These are phyloP conservation scores for Chaetops frenatus DNA, from an alignment of 2,113 vertebrate species.

Conservation along the genomic window DNA sequence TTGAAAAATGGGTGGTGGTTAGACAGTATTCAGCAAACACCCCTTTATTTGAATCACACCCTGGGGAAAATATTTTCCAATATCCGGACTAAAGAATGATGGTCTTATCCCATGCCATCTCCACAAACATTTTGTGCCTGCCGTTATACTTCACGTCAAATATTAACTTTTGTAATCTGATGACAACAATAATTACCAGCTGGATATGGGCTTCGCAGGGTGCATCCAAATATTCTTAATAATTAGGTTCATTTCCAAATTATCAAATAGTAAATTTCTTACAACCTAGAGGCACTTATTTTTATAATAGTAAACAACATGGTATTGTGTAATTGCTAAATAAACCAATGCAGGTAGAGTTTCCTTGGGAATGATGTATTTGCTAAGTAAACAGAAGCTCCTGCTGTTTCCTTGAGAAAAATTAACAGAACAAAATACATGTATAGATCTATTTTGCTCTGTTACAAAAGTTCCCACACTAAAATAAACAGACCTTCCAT, in stretches of 20 bases:
- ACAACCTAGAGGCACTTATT: neutral
- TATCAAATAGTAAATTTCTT: neutral
- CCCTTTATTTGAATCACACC: neutral
- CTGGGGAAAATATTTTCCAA: neutral
- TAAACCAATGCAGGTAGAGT: neutral
- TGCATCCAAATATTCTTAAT: neutral
- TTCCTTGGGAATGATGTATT: constrained; percentile 6
- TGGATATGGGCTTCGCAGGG: neutral
- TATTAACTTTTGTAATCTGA: neutral
- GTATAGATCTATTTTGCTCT: neutral
- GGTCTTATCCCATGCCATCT: neutral
- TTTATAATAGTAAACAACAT: neutral
- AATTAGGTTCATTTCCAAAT: neutral
- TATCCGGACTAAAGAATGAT: neutral
- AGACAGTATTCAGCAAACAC: neutral
- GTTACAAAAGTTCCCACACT: neutral
- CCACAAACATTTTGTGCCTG: neutral
- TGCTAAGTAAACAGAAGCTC: neutral
- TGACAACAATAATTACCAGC: neutral
- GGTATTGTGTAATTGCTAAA: constrained; percentile 9
- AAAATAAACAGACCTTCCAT: neutral
- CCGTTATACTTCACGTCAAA: neutral
- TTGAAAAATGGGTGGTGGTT: neutral
- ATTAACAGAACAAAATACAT: constrained; percentile 1
- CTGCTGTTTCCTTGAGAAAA: constrained; percentile 51